These are phyloP conservation scores for Oryzias melastigma DNA, from an alignment of 2,113 vertebrate genomes.

Conservation along the genomic window DNA sequence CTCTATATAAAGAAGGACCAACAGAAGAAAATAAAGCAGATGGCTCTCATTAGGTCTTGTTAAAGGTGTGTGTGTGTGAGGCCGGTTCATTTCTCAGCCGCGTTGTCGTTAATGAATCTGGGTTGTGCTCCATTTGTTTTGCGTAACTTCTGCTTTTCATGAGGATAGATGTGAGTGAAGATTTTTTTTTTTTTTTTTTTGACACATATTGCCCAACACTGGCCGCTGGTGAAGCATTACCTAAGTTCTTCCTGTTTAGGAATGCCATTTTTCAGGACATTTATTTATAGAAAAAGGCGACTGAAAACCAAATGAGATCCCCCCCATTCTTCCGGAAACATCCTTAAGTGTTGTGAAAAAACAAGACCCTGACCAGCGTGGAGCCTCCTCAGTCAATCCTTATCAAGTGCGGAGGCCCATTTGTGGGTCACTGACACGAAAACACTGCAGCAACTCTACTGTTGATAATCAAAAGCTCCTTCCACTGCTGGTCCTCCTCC, in stretches of 20 bases:
- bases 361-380: constrained; percentile 8
- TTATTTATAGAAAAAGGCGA: too few species aligned
- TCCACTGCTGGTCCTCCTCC: constrained; percentile 14
- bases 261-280: too few species aligned
- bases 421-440: constrained; percentile 52
- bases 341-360: too few species aligned
- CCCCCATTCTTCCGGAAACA: too few species aligned
- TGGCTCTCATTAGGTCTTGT: constrained; percentile 43
- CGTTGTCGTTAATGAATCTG: constrained; percentile 19
- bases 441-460: constrained; percentile 40
- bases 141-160: constrained; percentile 36
- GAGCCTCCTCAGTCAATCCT: constrained; percentile 15
- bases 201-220: constrained; percentile 45
- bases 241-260: constrained; percentile 14
- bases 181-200: constrained; percentile 12
- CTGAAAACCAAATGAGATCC: too few species aligned
- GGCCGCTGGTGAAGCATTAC: constrained; percentile 38
- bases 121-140: constrained; percentile 36
- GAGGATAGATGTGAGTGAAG: constrained; percentile 14
- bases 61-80: constrained; percentile 4
- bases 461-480: constrained; percentile 45
- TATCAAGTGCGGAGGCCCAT: constrained; percentile 43
- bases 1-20: background rate
- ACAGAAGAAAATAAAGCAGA: constrained; percentile 27
- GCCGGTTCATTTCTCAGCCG: constrained; percentile 21